Conservation (phyloP, 2,888 invertebrate genomes). For the Dolomedes plantarius region DNA sequence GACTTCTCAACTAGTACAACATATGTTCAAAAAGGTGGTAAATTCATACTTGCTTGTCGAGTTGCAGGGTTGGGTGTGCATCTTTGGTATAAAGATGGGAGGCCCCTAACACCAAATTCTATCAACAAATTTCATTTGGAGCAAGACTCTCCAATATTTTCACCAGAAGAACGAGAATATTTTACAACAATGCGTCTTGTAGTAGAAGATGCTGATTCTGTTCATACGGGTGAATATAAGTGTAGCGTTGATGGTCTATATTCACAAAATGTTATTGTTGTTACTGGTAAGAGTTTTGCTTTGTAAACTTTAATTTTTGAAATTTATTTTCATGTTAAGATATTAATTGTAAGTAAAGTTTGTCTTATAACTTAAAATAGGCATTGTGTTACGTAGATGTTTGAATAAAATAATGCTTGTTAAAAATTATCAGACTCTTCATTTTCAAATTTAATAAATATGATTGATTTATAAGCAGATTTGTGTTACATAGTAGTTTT, state of each 20-base stretch:
- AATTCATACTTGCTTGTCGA: slow-evolving; percentile 60
- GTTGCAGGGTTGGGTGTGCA: slow-evolving; percentile 60
- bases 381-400: too few relatives aligned
- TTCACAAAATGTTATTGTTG: slow-evolving; percentile 63
- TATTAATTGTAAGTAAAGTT: too few relatives aligned
- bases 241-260: slow-evolving; percentile 63
- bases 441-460: too few relatives aligned
- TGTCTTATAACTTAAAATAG: too few relatives aligned
- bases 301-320: slow-evolving; percentile 31
- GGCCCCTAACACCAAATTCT: slow-evolving; percentile 54
- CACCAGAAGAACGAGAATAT: slow-evolving; percentile 33
- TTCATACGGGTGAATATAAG: slow-evolving; percentile 72
- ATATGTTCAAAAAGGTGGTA: slow-evolving; percentile 64
- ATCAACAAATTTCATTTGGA: slow-evolving; percentile 68
- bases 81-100: slow-evolving; percentile 72
- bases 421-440: too few relatives aligned
- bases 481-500: too few relatives aligned
- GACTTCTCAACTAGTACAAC: slow-evolving; percentile 49
- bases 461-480: too few relatives aligned
- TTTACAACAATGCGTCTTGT: slow-evolving; percentile 59
- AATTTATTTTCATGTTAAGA: too few relatives aligned
- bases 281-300: slow-evolving; percentile 67
- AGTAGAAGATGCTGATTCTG: slow-evolving; percentile 61
- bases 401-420: too few relatives aligned
- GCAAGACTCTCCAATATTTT: slow-evolving; percentile 40